Conservation (phyloP, 2,888 invertebrate genomes). For the Drosophila eohydei region DNA sequence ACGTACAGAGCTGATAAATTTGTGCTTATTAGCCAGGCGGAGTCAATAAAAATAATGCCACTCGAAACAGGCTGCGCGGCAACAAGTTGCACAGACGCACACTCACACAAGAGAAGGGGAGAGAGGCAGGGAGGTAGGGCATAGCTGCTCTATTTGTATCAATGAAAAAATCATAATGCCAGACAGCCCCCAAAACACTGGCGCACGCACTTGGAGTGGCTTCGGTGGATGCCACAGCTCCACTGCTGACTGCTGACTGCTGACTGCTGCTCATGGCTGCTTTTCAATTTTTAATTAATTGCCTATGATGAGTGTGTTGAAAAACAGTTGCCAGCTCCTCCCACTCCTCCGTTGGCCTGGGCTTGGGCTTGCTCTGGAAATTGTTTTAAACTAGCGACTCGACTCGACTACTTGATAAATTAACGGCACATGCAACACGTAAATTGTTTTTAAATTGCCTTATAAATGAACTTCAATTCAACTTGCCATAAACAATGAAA, state of each 20-base stretch:
- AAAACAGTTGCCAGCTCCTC: constrained; percentile 50
- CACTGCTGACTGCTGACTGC: not conserved
- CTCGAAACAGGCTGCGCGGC: constrained; percentile 45
- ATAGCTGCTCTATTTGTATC: constrained; percentile 71
- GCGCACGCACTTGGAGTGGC: constrained; percentile 33
- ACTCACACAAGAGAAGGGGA: constrained; percentile 2
- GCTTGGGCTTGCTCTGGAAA: constrained; percentile 20
- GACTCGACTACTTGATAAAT: constrained; percentile 72
- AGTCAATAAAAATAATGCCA: constrained; percentile 61
- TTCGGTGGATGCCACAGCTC: constrained; percentile 17
- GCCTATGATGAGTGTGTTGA: constrained; percentile 80
- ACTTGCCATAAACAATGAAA: constrained; percentile 65
- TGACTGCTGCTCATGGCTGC: constrained; percentile 26
- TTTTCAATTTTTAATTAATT: constrained; percentile 75
- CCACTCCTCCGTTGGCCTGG: not conserved
- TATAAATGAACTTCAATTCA: constrained; percentile 78
- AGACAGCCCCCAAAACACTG: constrained; percentile 61
- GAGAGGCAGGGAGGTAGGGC: constrained; percentile 2
- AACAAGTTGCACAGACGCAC: constrained; percentile 62
- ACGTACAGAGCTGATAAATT: constrained; percentile 77
- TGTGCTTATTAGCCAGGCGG: constrained; percentile 68
- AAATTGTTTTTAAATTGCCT: constrained; percentile 80
- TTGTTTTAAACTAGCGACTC: constrained; percentile 52
- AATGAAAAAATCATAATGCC: constrained; percentile 79
- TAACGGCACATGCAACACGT: constrained; percentile 80